Conservation (phyloP, 2,888 invertebrate genomes). For the Pocota personata region DNA sequence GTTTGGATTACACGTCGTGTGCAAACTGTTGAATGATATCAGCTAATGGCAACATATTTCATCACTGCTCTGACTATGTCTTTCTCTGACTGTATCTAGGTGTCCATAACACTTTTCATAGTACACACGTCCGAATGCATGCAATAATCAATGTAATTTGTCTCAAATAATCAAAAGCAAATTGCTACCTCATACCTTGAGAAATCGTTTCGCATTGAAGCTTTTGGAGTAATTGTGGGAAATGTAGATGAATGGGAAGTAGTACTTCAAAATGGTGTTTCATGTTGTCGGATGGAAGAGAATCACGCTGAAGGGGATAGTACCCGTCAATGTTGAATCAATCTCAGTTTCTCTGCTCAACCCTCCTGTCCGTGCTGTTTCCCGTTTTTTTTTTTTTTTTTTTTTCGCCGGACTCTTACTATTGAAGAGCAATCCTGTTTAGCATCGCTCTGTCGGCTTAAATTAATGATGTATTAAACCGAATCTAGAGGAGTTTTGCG, state of each 20-base stretch:
- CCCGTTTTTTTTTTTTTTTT: neutral
- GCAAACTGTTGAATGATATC: too few species aligned
- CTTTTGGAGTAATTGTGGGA: slow-evolving; percentile 46
- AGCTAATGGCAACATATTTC: neutral
- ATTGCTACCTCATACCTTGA: slow-evolving; percentile 62
- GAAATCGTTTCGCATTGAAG: slow-evolving; percentile 24
- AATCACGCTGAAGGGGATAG: slow-evolving; percentile 11
- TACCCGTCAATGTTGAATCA: slow-evolving; percentile 62
- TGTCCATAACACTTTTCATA: slow-evolving; percentile 4
- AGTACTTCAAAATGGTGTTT: slow-evolving; percentile 49
- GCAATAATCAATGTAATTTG: slow-evolving; percentile 67
- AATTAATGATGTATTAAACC: slow-evolving; percentile 73
- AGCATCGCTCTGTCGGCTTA: slow-evolving; percentile 67
- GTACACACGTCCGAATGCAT: slow-evolving; percentile 9
- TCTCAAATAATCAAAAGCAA: slow-evolving; percentile 66
- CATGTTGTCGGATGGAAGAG: slow-evolving; percentile 13
- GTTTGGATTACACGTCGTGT: too few species aligned
- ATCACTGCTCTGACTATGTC: too few species aligned
- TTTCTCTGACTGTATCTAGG: neutral
- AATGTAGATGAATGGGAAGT: slow-evolving; percentile 51
- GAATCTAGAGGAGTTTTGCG: slow-evolving; percentile 32
- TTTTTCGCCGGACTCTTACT: slow-evolving; percentile 26
- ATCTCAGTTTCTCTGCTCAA: slow-evolving; percentile 47
- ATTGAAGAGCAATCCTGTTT: slow-evolving; percentile 56
- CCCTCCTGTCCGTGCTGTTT: neutral